Percentiles rank a stretch among this genome's conserved stretches.
phyloP scores from a whole-genome alignment of 1,140 invertebrate species.

The Parasteatoda tepidariorum region DNA sequence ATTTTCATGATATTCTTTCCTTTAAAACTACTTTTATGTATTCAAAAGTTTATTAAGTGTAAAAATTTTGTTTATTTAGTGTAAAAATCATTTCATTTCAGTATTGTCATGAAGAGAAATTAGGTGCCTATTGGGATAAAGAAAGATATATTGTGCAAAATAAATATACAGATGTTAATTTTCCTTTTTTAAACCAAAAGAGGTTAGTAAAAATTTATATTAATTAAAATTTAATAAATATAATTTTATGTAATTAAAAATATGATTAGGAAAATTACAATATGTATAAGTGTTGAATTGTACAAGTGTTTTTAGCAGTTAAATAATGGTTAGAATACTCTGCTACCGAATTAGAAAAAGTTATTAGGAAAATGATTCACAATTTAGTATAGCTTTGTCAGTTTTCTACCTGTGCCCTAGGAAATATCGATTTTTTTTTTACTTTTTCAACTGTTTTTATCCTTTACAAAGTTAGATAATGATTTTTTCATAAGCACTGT shows the following conservation, averaged over 20 bases:
- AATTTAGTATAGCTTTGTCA: no score
- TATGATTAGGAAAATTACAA: not conserved
- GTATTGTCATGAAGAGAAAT: constrained; percentile 44
- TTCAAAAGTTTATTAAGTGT: no score
- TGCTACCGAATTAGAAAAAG: not conserved
- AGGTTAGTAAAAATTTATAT: constrained; percentile 11
- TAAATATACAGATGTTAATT: constrained; percentile 5
- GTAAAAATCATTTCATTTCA: no score
- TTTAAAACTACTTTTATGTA: no score
- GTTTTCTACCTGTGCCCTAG: no score
- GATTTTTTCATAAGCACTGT: no score
- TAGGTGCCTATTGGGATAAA: constrained; percentile 33
- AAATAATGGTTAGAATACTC: not conserved
- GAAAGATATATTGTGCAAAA: constrained; percentile 35
- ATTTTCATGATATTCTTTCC: no score
- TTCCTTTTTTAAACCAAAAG: constrained; percentile 9
- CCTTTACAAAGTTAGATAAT: no score
- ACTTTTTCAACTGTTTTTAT: no score
- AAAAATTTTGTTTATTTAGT: no score
- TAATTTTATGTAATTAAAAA: not conserved
- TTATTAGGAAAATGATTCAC: not conserved
- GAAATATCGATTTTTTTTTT: no score
- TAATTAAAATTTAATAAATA: not conserved
- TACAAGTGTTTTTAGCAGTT: not conserved
- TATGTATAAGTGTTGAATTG: not conserved